Evolutionary conservation across 2,888 invertebrate species (phyloP).

Genomic region (Pemphredon lugubris): DNA sequence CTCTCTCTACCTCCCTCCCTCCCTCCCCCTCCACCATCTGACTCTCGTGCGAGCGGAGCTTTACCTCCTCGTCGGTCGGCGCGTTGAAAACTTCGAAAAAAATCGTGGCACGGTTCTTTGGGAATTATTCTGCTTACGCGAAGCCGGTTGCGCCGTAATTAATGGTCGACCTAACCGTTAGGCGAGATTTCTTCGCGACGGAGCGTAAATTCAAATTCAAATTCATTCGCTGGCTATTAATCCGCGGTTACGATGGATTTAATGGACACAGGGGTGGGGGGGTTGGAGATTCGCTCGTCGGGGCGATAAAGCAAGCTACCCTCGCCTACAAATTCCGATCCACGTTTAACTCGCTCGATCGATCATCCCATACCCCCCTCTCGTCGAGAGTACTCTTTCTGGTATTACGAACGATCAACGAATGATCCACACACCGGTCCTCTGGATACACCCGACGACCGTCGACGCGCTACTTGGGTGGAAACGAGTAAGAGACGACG

Average conservation of each 20-base stretch:
- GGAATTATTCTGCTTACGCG: conserved; percentile 34
- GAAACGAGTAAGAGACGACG: conserved; percentile 23
- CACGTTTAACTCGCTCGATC: too few species aligned
- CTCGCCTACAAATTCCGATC: too few species aligned
- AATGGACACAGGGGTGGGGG: background rate
- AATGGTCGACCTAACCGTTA: conserved; percentile 29
- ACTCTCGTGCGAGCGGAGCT: background rate
- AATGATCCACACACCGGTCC: background rate
- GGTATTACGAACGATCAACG: background rate
- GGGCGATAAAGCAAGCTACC: too few species aligned
- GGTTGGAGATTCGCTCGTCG: too few species aligned
- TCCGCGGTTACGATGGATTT: background rate
- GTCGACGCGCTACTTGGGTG: too few species aligned
- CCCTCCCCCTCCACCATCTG: conserved; percentile 1
- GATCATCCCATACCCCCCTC: too few species aligned
- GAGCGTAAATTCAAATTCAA: too few species aligned
- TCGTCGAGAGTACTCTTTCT: too few species aligned
- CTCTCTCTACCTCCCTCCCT: conserved; percentile 23
- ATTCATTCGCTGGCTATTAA: background rate
- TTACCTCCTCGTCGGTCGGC: conserved; percentile 20
- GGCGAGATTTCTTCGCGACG: background rate
- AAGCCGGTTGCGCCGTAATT: conserved; percentile 36
- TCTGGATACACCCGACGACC: background rate
- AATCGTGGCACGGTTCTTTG: conserved; percentile 55
- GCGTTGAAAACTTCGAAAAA: conserved; percentile 30